Percentiles rank a stretch among this genome's conserved stretches.
Conservation (phyloP, 2,113 vertebrate species). For the Petromus typicus region DNA sequence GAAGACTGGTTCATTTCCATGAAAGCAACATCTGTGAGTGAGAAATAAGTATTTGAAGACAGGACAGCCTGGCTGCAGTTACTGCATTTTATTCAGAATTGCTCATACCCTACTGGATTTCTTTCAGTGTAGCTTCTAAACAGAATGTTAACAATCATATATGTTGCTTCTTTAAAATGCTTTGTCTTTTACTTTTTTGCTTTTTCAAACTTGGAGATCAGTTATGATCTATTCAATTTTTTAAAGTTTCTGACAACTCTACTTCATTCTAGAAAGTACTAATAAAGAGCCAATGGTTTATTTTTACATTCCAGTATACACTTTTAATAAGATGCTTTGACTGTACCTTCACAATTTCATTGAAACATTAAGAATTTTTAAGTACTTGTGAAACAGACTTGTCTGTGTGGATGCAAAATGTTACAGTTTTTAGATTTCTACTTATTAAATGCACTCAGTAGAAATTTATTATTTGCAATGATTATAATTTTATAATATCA, state of each 20-base stretch:
- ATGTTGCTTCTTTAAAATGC: neutral
- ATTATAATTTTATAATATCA: neutral
- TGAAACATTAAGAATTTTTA: neutral
- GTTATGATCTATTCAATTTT: neutral
- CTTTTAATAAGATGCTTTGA: neutral
- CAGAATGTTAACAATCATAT: neutral
- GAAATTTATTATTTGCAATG: slow-evolving; percentile 53
- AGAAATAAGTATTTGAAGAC: neutral
- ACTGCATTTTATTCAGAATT: slow-evolving; percentile 9
- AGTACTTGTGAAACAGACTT: neutral
- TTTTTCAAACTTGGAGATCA: neutral
- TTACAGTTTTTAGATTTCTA: slow-evolving; percentile 26
- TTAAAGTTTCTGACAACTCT: neutral
- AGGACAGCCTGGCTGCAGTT: neutral
- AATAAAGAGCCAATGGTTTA: neutral
- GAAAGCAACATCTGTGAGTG: neutral
- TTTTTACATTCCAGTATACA: neutral
- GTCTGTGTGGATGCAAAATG: neutral
- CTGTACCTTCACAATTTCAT: neutral
- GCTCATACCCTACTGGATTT: neutral
- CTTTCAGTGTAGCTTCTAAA: neutral
- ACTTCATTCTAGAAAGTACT: neutral
- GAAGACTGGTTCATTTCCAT: neutral
- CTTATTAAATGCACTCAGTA: neutral
- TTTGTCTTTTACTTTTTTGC: neutral